A percentile compares a stretch with the other conserved stretches of the same genome.
Evolutionary conservation across 1,140 invertebrate species (phyloP).

Genomic region (Dendroctonus valens): DNA sequence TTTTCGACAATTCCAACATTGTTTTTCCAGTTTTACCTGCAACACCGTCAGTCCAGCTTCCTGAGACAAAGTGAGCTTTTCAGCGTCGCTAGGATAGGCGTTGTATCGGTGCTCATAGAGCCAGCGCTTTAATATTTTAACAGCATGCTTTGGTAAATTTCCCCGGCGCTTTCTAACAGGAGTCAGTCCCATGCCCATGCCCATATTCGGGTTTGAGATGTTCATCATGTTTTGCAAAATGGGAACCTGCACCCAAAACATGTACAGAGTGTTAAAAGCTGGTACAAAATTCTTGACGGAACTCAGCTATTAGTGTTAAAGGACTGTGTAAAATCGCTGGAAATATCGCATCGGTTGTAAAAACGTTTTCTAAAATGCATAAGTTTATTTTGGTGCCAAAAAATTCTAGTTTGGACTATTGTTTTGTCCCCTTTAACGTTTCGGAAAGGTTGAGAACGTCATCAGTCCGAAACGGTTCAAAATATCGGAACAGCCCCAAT

Average conservation of each 20-base stretch:
- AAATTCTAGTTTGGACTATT: no score
- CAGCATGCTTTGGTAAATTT: conserved; percentile 89
- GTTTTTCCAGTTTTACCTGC: conserved; percentile 45
- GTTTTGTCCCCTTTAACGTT: no score
- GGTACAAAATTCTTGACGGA: no score
- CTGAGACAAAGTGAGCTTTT: conserved; percentile 80
- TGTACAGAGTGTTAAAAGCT: neutral
- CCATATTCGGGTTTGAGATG: conserved; percentile 32
- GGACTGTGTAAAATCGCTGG: no score
- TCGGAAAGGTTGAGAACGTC: no score
- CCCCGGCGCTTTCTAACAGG: conserved; percentile 59
- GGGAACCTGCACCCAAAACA: conserved; percentile 22
- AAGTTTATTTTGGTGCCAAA: no score
- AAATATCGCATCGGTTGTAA: no score
- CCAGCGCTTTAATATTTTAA: conserved; percentile 89
- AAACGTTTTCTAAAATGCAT: no score
- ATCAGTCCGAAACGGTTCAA: no score
- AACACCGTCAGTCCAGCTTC: conserved; percentile 85
- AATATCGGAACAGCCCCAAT: no score
- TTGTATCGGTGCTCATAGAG: conserved; percentile 90
- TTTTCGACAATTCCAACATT: neutral
- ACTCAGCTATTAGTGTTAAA: no score
- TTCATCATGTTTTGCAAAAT: conserved; percentile 39
- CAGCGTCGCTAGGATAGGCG: conserved; percentile 90
- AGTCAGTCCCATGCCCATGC: conserved; percentile 29